Conservation (phyloP, 2,797 vertebrate species). For the Sandelia bainsii region DNA sequence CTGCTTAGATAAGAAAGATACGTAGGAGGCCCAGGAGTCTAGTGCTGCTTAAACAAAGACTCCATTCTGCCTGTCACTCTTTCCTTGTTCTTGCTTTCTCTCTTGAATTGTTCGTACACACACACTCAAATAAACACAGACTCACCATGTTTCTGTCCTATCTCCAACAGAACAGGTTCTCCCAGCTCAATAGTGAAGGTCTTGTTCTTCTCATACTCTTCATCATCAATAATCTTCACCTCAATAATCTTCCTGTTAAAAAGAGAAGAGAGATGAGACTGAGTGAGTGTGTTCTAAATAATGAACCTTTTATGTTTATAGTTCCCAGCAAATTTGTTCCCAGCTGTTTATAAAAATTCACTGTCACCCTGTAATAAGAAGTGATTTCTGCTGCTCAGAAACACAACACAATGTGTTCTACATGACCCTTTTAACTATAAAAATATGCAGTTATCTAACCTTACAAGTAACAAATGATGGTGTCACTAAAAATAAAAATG, state of each 20-base stretch:
- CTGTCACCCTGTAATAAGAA: neutral
- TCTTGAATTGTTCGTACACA: neutral
- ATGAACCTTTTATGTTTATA: slow-evolving; percentile 15
- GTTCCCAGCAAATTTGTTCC: neutral
- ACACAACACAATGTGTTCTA: neutral
- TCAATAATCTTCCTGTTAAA: slow-evolving; percentile 87
- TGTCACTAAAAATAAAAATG: neutral
- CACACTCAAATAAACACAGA: slow-evolving; percentile 9
- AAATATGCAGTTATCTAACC: neutral
- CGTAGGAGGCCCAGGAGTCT: slow-evolving; percentile 7
- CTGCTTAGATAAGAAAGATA: slow-evolving; percentile 15
- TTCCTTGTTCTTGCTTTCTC: neutral
- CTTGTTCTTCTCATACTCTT: slow-evolving; percentile 92
- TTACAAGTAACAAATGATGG: neutral
- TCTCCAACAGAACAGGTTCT: slow-evolving; percentile 86
- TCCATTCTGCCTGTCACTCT: slow-evolving; percentile 24
- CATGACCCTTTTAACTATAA: slow-evolving; percentile 4
- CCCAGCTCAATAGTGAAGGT: slow-evolving; percentile 87
- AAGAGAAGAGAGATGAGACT: neutral
- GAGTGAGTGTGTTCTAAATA: neutral
- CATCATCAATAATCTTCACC: slow-evolving; percentile 90
- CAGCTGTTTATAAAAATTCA: neutral
- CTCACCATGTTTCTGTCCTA: slow-evolving; percentile 84
- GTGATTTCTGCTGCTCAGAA: slow-evolving; percentile 7
- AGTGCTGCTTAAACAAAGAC: slow-evolving; percentile 27